Evolutionary conservation across 1,140 invertebrate species (phyloP).

Genomic region (Ruditapes philippinarum): DNA sequence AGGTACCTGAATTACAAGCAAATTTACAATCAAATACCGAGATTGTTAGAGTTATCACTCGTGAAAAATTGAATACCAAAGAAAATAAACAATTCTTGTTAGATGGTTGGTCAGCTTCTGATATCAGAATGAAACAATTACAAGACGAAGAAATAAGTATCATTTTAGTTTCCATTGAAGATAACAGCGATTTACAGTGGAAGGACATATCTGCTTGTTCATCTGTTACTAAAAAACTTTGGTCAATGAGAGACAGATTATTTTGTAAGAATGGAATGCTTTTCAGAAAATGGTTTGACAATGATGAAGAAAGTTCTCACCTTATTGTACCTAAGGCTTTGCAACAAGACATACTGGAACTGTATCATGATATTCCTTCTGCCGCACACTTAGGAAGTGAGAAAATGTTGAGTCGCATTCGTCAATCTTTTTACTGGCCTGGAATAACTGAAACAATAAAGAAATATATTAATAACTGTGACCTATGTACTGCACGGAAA

Average conservation of each 20-base stretch:
- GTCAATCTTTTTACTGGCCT: conserved; percentile 58
- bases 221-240: too few relatives aligned
- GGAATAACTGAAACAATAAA: conserved; percentile 47
- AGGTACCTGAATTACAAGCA: too few relatives aligned
- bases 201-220: too few relatives aligned
- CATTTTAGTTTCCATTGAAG: too few relatives aligned
- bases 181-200: too few relatives aligned
- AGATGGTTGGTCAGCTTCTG: background rate
- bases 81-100: background rate
- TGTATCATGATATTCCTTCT: conserved; percentile 58
- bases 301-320: background rate
- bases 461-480: conserved; percentile 48
- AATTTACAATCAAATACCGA: background rate
- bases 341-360: conserved; percentile 15
- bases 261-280: too few relatives aligned
- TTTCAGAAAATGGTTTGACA: too few relatives aligned
- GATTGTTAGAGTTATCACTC: background rate
- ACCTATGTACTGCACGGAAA: background rate
- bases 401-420: conserved; percentile 20
- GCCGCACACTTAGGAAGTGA: conserved; percentile 58
- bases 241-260: too few relatives aligned
- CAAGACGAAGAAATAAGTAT: too few relatives aligned
- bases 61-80: background rate
- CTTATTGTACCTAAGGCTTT: conserved; percentile 49
- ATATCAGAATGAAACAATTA: background rate